phyloP scores from a whole-genome alignment of 2,113 vertebrate genomes.

The Gadus macrocephalus region DNA sequence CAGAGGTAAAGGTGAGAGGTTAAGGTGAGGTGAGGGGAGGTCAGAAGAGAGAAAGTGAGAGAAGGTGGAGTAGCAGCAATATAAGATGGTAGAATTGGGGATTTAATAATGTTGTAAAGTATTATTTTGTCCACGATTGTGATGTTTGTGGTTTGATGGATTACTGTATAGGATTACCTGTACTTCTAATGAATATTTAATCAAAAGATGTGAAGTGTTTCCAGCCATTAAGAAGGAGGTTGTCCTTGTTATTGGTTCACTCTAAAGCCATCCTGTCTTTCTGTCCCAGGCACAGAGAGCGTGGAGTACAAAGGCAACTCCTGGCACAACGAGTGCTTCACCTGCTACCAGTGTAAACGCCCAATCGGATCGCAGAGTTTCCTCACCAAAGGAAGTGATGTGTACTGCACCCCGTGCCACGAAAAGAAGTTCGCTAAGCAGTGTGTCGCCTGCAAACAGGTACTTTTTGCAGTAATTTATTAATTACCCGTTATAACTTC shows the following conservation, averaged over 20 bases:
- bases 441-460: constrained; percentile 91
- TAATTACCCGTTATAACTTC: too few species aligned
- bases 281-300: constrained; percentile 78
- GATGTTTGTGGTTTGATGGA: too few species aligned
- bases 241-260: not conserved
- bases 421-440: constrained; percentile 92
- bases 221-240: not conserved
- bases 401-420: constrained; percentile 88
- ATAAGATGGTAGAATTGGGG: too few species aligned
- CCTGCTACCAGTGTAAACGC: constrained; percentile 85
- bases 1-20: too few species aligned
- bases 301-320: constrained; percentile 93
- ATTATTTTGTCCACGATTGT: too few species aligned
- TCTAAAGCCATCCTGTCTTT: too few species aligned
- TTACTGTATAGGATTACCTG: too few species aligned
- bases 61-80: too few species aligned
- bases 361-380: constrained; percentile 91
- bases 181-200: too few species aligned
- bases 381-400: constrained; percentile 85
- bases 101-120: too few species aligned
- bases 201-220: not conserved
- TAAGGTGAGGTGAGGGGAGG: too few species aligned
- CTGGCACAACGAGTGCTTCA: constrained; percentile 96
- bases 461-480: constrained; percentile 34
- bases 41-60: too few species aligned